Evolutionary conservation across 2,797 vertebrate genomes (phyloP).

Genomic region (Pygocentrus nattereri): DNA sequence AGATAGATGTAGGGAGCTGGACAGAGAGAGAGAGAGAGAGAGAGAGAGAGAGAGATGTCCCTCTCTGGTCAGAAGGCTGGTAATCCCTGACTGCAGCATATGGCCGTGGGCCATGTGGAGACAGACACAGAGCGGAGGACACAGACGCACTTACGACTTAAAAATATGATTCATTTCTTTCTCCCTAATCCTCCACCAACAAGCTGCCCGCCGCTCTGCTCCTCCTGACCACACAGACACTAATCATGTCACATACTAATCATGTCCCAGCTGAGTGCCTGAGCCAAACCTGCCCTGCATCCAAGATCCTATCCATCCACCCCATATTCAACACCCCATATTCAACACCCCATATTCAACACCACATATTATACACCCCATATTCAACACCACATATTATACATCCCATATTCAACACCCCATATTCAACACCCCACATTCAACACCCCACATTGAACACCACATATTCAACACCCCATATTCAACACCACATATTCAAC

Average conservation of each 20-base stretch:
- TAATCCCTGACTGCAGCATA: slow-evolving; percentile 71
- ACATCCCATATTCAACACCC: no score
- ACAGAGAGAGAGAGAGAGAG: not conserved
- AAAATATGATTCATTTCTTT: slow-evolving; percentile 85
- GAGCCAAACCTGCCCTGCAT: not conserved
- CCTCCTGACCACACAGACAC: slow-evolving; percentile 31
- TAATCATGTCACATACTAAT: slow-evolving; percentile 25
- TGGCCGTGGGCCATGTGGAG: slow-evolving; percentile 66
- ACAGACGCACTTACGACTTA: slow-evolving; percentile 76
- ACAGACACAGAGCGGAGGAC: slow-evolving; percentile 58
- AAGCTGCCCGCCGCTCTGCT: slow-evolving; percentile 75
- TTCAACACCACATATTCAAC: no score
- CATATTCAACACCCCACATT: no score
- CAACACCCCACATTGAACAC: no score
- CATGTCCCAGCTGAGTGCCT: not conserved
- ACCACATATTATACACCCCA: no score
- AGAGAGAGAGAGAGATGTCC: not conserved
- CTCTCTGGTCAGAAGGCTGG: not conserved
- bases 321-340: not conserved
- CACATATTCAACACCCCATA: no score
- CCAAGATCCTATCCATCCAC: not conserved
- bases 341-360: not conserved
- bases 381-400: no score
- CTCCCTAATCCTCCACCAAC: slow-evolving; percentile 75
- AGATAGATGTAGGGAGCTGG: slow-evolving; percentile 20